Base-by-base conservation (phyloP, 2,888 invertebrate genomes). In the Epinotia brunnichana region DNA sequence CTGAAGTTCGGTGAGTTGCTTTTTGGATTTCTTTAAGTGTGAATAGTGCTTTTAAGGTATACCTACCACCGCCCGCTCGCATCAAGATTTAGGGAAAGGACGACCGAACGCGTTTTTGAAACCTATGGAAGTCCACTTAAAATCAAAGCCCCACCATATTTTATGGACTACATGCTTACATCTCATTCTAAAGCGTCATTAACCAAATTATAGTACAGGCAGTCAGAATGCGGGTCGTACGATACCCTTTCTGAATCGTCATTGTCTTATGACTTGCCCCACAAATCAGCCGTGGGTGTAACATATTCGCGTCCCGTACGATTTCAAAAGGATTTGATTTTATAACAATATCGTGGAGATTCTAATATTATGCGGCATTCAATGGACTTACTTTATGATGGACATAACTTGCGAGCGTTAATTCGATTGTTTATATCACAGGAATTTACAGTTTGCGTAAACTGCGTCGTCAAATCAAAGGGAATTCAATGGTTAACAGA, bases 281-380 rank as follows among this genome's bases (percentile, higher is more conserved):
- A 41, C 69, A 13, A 24, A 51, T 41, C 13, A 62, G 15, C 24
- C 73, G 73, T 73, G 73, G 73, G 73, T 59, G 73, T 73, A 73
- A 69, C 73, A 69, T 73, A 73, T 73, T 73, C 63, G 73, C 69
- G 67, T 73, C 68, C 68, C 68, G 67, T 68, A 68, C 73, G 68
- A 73, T 73, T 73, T 73, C 73, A 73, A 73, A 73, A 73, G 73
- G 73, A 73, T 73, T 73, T 73, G 73, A 73, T 73, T 73, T 73
- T 73, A 73, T 69, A 73, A 73, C 73, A 73, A 73, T 73, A 73
- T 73, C 69, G 68, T 63, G 69, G 72, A 57, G 73, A 73, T 69
- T 69, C 73, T 73, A 73, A 73, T 51, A 73, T 62, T 69, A 73
- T 63, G 62, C 63, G 21, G 63, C 63, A 69, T 73, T 73, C 73